Evolutionary conservation across 2,888 invertebrate species (phyloP).

Genomic region (Perdita meconis): DNA sequence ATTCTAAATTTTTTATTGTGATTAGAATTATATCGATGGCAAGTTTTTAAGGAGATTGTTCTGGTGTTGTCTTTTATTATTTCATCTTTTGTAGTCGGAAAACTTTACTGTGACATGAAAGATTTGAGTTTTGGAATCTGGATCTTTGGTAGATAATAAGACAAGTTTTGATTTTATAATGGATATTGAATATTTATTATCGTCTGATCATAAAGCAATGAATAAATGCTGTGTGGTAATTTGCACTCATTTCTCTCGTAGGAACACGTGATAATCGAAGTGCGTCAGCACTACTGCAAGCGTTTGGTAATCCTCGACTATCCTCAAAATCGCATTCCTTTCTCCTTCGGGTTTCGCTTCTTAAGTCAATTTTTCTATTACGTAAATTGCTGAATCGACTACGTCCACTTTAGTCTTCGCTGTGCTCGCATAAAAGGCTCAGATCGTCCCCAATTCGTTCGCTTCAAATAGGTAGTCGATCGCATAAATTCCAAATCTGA

Average conservation of each 20-base stretch:
- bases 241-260: neutral
- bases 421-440: neutral
- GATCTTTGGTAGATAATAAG: no score
- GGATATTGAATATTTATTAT: neutral
- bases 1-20: no score
- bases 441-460: neutral
- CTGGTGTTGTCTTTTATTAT: no score
- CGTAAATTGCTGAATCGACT: neutral
- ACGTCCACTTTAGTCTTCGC: constrained; percentile 16
- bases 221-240: neutral
- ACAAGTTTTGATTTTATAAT: no score
- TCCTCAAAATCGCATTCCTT: constrained; percentile 25
- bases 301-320: constrained; percentile 18
- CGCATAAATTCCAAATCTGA: no score
- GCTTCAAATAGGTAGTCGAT: constrained; percentile 1
- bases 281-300: constrained; percentile 3
- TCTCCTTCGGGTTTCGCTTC: constrained; percentile 24
- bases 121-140: no score
- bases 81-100: no score
- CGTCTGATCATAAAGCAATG: neutral
- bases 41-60: no score
- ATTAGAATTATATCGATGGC: no score
- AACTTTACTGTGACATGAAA: no score
- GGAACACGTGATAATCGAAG: neutral
- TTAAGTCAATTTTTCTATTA: constrained; percentile 27